Evolutionary conservation across 2,797 vertebrate genomes (phyloP), one percentile per base, ranked within the genome.

Genomic region (Nannoperca obscura): DNA sequence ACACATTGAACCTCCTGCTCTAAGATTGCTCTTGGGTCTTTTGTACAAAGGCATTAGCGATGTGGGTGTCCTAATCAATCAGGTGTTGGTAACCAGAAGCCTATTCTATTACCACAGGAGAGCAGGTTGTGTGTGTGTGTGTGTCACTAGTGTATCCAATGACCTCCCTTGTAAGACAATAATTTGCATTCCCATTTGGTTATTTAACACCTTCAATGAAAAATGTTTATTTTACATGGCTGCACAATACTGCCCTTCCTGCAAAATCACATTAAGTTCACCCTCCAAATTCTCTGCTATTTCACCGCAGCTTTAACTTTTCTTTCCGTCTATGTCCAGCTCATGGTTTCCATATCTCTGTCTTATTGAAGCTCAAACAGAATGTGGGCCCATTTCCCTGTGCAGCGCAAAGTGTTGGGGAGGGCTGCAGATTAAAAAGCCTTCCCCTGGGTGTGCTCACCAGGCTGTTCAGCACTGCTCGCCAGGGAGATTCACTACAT

Each of bases 401-500:
- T 85, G 86, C 79, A 71, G 86, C 6, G 42, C 83, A 55, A 81
- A 89, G 86, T 83, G 84, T 75, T 83, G 81, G 86, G 88, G 85
- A 93, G 89, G 82, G 90, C 86, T 87, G 85, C 87, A 91, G 91
- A 94, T 94, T 94, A 93, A 92, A 94, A 94, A 91, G 85, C 86
- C 81, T 81, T 93, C 92, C 93, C 92, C 49, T 70, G 88, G 90
- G 94, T 88, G 84, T 84, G 80, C 91, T 93, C 91, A 87, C 92
- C 89, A 89, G 87, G 89, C 88, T 90, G 89, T 91, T 93, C 88
- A 86, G 86, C 86, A 64, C 60, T 62, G 74, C 88, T 93, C 87
- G 81, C 92, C 88, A 83, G 91, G 83, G 92, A 94, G 88, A 92
- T 92, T 92, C 92, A 93, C 92, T 90, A 93, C 93, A 94, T 90